Evolutionary conservation across 37 sponge, comb jelly and placozoan genomes (phyloP), one percentile per base, ranked within the genome.

Genomic region (Beroe ovata): DNA sequence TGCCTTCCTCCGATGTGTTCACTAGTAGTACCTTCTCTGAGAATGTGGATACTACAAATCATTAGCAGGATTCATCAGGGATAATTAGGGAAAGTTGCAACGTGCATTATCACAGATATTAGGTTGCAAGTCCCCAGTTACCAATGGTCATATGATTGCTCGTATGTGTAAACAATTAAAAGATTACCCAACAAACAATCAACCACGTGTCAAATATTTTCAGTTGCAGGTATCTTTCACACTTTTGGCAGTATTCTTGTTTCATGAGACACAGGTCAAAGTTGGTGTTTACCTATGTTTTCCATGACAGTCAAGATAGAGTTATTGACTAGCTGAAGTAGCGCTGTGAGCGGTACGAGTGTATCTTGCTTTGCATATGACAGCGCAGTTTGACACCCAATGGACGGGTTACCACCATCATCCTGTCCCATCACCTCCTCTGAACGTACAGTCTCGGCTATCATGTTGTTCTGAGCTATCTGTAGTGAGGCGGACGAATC

Each of bases 221-320:
- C n/a, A n/a, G n/a, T n/a, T n/a, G n/a, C n/a, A n/a, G n/a, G n/a
- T n/a, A n/a, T n/a, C n/a, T n/a, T n/a, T n/a, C n/a, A n/a, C n/a
- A n/a, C n/a, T n/a, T n/a, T n/a, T n/a, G n/a, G n/a, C n/a, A n/a
- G n/a, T n/a, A n/a, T n/a, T n/a, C n/a, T n/a, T n/a, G n/a, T n/a
- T n/a, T n/a, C n/a, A n/a, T n/a, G n/a, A n/a, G n/a, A n/a, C n/a
- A n/a, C n/a, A n/a, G n/a, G n/a, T n/a, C n/a, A n/a, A n/a, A n/a
- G n/a, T n/a, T n/a, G n/a, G n/a, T n/a, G 29, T 38, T 16, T 3
- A 77, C 84, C 84, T 3, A 77, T 77, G 41, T 77, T 77, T 26
- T 77, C 84, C 84, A 77, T 77, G 54, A 77, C 84, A 40, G 84
- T 77, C 20, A 77, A 54, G 41, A 77, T 77, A 40, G 84, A 77